Evolutionary conservation across 2,888 invertebrate genomes (phyloP).

Genomic region (Brachycybe producta): DNA sequence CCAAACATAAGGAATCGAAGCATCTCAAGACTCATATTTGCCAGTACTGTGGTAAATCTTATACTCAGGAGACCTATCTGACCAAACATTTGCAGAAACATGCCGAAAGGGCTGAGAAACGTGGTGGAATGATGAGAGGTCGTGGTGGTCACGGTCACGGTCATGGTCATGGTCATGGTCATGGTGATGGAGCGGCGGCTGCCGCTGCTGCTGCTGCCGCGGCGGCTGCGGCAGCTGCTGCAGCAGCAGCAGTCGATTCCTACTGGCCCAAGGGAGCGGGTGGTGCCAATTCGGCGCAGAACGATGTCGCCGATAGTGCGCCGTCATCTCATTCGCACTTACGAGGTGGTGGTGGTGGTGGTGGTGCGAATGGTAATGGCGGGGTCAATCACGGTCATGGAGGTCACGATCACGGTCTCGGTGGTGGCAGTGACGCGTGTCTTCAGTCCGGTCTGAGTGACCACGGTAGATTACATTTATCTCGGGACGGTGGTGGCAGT

Average conservation of each 20-base stretch:
- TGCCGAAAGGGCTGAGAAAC: constrained; percentile 78
- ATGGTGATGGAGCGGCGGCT: constrained; percentile 36
- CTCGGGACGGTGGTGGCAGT: constrained; percentile 30
- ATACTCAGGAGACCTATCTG: constrained; percentile 98
- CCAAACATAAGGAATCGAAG: constrained; percentile 98
- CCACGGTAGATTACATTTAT: constrained; percentile 10
- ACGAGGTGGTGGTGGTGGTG: constrained; percentile 10
- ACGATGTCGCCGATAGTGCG: neutral
- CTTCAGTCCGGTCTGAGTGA: constrained; percentile 16
- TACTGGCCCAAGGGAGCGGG: constrained; percentile 43
- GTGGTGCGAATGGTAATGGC: constrained; percentile 11
- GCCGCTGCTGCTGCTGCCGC: constrained; percentile 32
- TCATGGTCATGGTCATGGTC: no score
- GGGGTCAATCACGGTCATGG: constrained; percentile 7
- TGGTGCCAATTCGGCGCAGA: neutral
- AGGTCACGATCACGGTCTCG: constrained; percentile 5
- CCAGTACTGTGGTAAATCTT: constrained; percentile 98
- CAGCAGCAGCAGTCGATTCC: constrained; percentile 34
- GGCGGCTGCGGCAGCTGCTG: constrained; percentile 28
- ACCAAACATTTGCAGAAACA: constrained; percentile 99
- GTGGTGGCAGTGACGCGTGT: constrained; percentile 17
- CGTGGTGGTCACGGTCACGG: no score
- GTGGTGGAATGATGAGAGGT: constrained; percentile 33
- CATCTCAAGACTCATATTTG: constrained; percentile 99
- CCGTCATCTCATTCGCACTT: neutral